phyloP scores from a whole-genome alignment of 2,888 invertebrate genomes.

The Onthophagus sagittarius region DNA sequence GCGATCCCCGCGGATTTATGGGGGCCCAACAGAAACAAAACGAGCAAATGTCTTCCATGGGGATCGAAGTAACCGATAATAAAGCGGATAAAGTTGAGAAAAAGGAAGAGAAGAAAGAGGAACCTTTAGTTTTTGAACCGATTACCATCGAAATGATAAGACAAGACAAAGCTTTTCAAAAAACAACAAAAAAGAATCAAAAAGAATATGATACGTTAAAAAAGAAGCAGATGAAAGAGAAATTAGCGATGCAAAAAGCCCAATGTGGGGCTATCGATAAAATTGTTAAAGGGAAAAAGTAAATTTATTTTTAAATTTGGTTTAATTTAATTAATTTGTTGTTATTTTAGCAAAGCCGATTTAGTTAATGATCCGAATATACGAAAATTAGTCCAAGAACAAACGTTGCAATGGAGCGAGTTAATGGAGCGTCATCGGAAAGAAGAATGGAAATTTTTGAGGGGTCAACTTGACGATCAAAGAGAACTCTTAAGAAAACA shows the following conservation, averaged over 20 bases:
- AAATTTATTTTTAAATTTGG: constrained; percentile 18
- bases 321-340: constrained; percentile 3
- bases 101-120: constrained; percentile 69
- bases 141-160: constrained; percentile 84
- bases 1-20: constrained; percentile 89
- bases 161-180: constrained; percentile 87
- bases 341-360: constrained; percentile 68
- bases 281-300: constrained; percentile 91
- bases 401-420: constrained; percentile 92
- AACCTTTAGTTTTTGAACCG: constrained; percentile 77
- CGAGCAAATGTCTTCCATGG: constrained; percentile 93
- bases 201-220: constrained; percentile 90
- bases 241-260: constrained; percentile 82
- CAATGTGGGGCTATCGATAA: constrained; percentile 92
- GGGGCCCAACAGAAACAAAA: constrained; percentile 82
- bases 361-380: constrained; percentile 73
- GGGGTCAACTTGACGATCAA: constrained; percentile 81
- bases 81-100: constrained; percentile 59
- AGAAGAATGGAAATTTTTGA: constrained; percentile 79
- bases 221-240: constrained; percentile 92
- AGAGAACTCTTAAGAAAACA: constrained; percentile 65
- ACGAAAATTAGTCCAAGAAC: constrained; percentile 82
- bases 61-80: constrained; percentile 66
- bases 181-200: constrained; percentile 91
- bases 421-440: constrained; percentile 79